These are phyloP conservation scores for Felis chaus DNA, from an alignment of 2,113 vertebrate species.

Conservation along the genomic window DNA sequence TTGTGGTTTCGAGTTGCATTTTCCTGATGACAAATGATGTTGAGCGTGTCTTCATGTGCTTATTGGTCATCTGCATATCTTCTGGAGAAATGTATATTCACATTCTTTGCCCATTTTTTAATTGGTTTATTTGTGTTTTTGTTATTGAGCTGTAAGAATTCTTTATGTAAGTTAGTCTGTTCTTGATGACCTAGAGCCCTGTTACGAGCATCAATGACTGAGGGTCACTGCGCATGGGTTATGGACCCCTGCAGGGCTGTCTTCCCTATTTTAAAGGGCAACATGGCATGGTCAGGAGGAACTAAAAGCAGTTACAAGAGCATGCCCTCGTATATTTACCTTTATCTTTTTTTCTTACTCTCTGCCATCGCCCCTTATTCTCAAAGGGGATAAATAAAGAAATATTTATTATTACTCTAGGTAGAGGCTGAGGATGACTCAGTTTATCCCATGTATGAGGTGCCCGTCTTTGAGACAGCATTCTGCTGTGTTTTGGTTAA, in stretches of 20 bases:
- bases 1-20: constrained; percentile 23
- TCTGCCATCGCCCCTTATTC: not conserved
- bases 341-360: not conserved
- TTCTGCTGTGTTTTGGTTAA: not conserved
- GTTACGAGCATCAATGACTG: not conserved
- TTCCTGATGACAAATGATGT: not conserved
- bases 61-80: too few species aligned
- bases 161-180: not conserved
- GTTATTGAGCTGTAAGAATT: not conserved
- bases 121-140: not conserved
- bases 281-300: not conserved
- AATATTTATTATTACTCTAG: not conserved
- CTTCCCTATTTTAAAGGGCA: not conserved
- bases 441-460: not conserved
- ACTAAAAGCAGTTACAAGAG: not conserved
- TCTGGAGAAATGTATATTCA: too few species aligned
- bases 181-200: not conserved
- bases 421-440: not conserved
- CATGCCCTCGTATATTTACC: not conserved
- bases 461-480: not conserved
- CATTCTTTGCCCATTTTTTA: too few species aligned
- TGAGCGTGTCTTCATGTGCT: too few species aligned
- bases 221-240: not conserved
- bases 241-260: not conserved
- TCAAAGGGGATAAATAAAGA: not conserved